phyloP scores from a whole-genome alignment of 1,140 invertebrate species.

The Parasteatoda tepidariorum region DNA sequence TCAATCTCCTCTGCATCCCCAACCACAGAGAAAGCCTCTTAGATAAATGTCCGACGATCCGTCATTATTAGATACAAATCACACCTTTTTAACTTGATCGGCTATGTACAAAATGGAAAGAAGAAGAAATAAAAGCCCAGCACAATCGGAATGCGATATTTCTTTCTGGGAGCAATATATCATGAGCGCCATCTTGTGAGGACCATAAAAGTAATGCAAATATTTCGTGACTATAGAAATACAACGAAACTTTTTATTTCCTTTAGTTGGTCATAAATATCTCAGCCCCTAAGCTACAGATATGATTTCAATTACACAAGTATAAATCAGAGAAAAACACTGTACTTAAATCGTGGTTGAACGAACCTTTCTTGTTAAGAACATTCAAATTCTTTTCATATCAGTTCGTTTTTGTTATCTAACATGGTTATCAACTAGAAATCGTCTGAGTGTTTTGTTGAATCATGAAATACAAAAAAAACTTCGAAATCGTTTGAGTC shows the following conservation, averaged over 20 bases:
- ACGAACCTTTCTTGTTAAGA: neutral
- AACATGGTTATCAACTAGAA: neutral
- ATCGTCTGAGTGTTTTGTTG: neutral
- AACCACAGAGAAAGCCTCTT: neutral
- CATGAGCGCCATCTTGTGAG: neutral
- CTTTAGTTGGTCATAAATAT: slow-evolving; percentile 2
- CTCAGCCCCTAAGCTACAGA: neutral
- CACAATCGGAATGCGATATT: slow-evolving; percentile 15
- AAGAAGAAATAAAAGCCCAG: neutral
- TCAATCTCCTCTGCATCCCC: neutral
- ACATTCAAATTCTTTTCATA: neutral
- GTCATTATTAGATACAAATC: neutral
- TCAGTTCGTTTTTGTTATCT: neutral
- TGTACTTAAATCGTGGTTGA: slow-evolving; percentile 10
- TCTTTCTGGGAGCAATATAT: neutral
- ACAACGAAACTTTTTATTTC: slow-evolving; percentile 1
- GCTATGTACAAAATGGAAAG: neutral
- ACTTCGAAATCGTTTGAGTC: too few species aligned
- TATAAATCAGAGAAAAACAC: slow-evolving; percentile 2
- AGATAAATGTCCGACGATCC: neutral
- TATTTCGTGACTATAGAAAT: neutral
- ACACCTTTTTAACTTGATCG: neutral
- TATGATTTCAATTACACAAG: slow-evolving; percentile 7
- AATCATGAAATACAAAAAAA: too few species aligned
- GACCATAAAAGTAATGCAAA: slow-evolving; percentile 10